Percentiles rank a stretch among this genome's conserved stretches.
These are phyloP conservation scores for Tokudaia tokunoshimensis DNA, from an alignment of 2,797 vertebrate species.

Conservation along the genomic window DNA sequence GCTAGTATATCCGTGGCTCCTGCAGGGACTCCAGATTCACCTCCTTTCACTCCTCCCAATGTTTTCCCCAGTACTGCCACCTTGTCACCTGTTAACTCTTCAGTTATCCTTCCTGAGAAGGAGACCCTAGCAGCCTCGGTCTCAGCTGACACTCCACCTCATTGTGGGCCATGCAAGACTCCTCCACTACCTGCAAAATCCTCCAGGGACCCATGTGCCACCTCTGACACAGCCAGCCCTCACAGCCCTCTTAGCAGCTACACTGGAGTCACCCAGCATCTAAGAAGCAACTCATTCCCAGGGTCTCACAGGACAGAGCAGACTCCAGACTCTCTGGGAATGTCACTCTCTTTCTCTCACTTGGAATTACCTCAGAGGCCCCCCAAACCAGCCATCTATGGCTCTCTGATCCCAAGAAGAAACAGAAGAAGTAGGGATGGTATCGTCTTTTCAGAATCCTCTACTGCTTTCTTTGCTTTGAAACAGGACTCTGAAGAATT, in stretches of 20 bases:
- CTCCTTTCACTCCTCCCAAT: not conserved
- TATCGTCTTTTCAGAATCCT: conserved; percentile 57
- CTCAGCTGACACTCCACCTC: rapidly evolving
- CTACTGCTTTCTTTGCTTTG: not conserved
- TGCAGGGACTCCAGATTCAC: not conserved
- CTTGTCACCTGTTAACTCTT: not conserved
- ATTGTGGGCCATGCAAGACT: not conserved
- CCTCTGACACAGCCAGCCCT: not conserved
- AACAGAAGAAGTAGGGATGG: conserved; percentile 65
- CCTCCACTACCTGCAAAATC: not conserved
- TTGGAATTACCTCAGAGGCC: conserved; percentile 75
- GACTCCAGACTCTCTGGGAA: conserved; percentile 51
- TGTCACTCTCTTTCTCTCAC: conserved; percentile 76
- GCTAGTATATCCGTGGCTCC: not conserved
- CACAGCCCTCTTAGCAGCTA: not conserved
- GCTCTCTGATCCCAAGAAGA: conserved; percentile 69
- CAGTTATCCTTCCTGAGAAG: not conserved
- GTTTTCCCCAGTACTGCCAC: not conserved
- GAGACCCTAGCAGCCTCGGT: not conserved
- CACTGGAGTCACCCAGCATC: not conserved
- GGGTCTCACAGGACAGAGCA: conserved; percentile 61
- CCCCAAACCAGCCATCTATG: not conserved
- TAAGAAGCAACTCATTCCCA: conserved; percentile 62
- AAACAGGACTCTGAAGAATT: conserved; percentile 70
- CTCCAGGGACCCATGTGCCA: not conserved